A percentile compares a stretch with the other conserved stretches of the same genome.
Evolutionary conservation across 2,113 vertebrate genomes (phyloP).

Genomic region (Elachura formosa): DNA sequence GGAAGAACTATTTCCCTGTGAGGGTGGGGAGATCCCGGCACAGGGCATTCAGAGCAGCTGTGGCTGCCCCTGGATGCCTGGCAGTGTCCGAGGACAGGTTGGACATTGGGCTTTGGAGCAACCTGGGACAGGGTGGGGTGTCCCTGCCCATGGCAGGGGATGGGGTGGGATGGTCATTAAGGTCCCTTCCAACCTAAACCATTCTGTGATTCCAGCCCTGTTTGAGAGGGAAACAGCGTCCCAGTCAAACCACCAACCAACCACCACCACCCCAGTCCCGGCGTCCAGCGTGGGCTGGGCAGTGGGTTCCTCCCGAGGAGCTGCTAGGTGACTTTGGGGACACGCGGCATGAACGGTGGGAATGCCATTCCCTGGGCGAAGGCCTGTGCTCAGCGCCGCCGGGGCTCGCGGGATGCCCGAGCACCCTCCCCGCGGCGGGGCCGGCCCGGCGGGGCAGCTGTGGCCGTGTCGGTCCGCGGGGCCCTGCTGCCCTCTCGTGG

Average conservation of each 20-base stretch:
- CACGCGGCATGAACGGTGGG: rapidly evolving
- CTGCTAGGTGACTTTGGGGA: rapidly evolving
- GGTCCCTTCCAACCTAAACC: not conserved
- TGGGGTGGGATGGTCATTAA: rapidly evolving
- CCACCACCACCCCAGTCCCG: rapidly evolving
- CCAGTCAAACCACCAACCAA: not conserved
- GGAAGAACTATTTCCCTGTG: not conserved
- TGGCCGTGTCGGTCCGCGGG: not conserved
- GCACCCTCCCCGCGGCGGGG: not conserved
- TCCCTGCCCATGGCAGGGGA: not conserved
- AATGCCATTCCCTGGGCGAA: not conserved
- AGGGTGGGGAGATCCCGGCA: rapidly evolving
- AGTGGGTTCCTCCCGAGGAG: not conserved
- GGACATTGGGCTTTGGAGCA: rapidly evolving
- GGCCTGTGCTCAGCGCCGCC: rapidly evolving
- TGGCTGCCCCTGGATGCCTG: not conserved
- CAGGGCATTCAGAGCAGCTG: not conserved
- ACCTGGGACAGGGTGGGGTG: rapidly evolving
- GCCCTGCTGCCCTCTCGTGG: conserved; percentile 75
- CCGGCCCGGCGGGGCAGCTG: not conserved
- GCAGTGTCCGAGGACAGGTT: rapidly evolving
- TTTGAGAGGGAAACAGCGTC: rapidly evolving
- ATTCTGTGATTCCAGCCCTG: not conserved
- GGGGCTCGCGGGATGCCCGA: too few relatives aligned
- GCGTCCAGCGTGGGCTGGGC: rapidly evolving